Percentiles rank a stretch among this genome's conserved stretches.
Evolutionary conservation across 2,113 vertebrate genomes (phyloP).

Genomic region (Rhynchomys soricoides): DNA sequence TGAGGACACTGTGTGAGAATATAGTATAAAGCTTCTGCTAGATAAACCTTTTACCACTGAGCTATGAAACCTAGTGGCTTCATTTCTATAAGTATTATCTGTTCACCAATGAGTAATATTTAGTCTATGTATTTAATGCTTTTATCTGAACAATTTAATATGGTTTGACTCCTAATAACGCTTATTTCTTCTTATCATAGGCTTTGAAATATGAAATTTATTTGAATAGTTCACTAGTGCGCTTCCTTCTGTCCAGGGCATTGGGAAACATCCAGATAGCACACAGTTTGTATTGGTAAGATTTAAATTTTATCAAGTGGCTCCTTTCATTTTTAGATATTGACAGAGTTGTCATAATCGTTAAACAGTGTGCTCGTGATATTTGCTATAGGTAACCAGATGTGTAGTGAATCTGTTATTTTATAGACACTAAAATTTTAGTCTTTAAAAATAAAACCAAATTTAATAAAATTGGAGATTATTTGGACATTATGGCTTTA

Average conservation of each 20-base stretch:
- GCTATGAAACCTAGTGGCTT: neutral
- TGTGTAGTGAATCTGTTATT: conserved; percentile 44
- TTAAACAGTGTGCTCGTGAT: neutral
- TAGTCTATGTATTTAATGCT: conserved; percentile 53
- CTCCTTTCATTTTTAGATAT: conserved; percentile 52
- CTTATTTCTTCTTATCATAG: conserved; percentile 84
- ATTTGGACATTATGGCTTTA: neutral
- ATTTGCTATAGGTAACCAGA: conserved; percentile 12
- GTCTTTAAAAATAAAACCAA: conserved; percentile 47
- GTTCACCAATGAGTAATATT: conserved; percentile 41
- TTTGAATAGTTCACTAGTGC: conserved; percentile 93
- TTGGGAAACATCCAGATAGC: conserved; percentile 94
- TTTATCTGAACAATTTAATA: conserved; percentile 17
- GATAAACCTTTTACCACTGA: neutral
- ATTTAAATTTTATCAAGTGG: conserved; percentile 39
- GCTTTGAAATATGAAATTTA: conserved; percentile 97
- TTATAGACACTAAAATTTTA: conserved; percentile 22
- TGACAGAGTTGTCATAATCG: neutral
- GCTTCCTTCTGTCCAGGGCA: conserved; percentile 94
- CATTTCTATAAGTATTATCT: conserved; percentile 32
- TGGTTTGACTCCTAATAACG: conserved; percentile 38
- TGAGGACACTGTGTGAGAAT: neutral
- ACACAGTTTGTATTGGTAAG: conserved; percentile 97
- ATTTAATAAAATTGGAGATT: conserved; percentile 30
- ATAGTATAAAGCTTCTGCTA: neutral